Evolutionary conservation across 2,888 invertebrate species (phyloP), one percentile per base, ranked within the genome.

Genomic region (Alviniconcha strummeri): DNA sequence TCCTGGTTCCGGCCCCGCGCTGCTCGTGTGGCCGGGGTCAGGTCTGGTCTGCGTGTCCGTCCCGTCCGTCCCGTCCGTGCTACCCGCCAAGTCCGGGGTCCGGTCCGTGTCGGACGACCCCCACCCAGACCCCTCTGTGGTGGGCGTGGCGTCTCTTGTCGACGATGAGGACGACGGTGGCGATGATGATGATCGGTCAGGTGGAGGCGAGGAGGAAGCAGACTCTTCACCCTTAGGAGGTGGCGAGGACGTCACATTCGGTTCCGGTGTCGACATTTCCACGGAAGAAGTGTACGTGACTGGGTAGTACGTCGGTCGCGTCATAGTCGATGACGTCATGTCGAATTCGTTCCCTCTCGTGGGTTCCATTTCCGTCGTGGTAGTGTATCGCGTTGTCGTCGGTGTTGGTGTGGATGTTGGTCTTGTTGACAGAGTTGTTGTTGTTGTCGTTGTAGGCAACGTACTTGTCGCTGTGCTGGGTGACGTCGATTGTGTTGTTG

Each of bases 401-500:
- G 15, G 5, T 56, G 69, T 81, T 60, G 57, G 19, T 67, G 57
- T 54, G 54, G 60, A 67, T 15, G 15, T 57, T 54, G 54, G 72
- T 54, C 36, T 52, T n/a, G 71, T 80, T 72, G 76, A 0, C 75
- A 57, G 71, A 57, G 77, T 83, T 8, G 19, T 76, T 17, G 80
- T 52, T 36, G 71, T n/a, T 80, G 80, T 52, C 13, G 78, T 69
- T 60, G 60, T 60, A 5, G 75, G 19, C 57, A 75, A 78, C 55
- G 78, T 69, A 69, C 67, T 76, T n/a, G 80, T 67, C 57, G 36
- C 36, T 60, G 60, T 8, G 1, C 13, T 60, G 72, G n/a, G n/a
- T 72, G 77, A 55, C n/a, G 67, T n/a, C 36, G 54, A 6, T 78
- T 19, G n/a, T 84, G 80, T 76, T 74, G 55, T 64, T 54, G 76